Percentiles rank a stretch among this genome's conserved stretches.
phyloP scores from a whole-genome alignment of 2,888 invertebrate genomes.

The Diachrysia chrysitis region DNA sequence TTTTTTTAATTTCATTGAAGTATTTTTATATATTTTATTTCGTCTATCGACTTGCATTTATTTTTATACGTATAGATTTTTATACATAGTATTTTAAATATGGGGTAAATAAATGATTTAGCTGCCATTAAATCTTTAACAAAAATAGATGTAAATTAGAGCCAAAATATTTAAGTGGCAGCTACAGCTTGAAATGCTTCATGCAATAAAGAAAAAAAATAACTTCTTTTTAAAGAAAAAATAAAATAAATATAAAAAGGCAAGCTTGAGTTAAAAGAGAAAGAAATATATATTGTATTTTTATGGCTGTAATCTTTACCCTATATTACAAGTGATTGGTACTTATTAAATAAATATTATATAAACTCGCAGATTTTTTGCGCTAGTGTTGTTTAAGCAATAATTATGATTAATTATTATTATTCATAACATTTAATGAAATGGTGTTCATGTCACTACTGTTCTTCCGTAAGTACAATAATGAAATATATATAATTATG shows the following conservation, averaged over 20 bases:
- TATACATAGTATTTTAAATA: slow-evolving; percentile 23
- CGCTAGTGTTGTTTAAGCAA: slow-evolving; percentile 35
- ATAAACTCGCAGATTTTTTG: slow-evolving; percentile 11
- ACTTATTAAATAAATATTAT: slow-evolving; percentile 44
- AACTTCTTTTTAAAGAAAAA: no score
- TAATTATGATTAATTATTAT: slow-evolving; percentile 13
- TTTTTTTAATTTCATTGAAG: slow-evolving; percentile 16
- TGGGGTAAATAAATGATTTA: slow-evolving; percentile 12
- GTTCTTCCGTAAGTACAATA: slow-evolving; percentile 55
- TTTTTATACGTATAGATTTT: slow-evolving; percentile 24
- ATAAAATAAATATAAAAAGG: no score
- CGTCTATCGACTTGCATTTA: slow-evolving; percentile 45
- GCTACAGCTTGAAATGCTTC: background rate
- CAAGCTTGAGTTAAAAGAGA: background rate
- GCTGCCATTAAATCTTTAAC: background rate
- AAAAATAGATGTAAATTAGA: background rate
- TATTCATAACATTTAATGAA: slow-evolving; percentile 34
- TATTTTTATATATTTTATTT: slow-evolving; percentile 31
- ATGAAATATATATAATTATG: slow-evolving; percentile 37
- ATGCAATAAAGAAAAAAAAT: background rate
- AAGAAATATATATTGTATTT: background rate
- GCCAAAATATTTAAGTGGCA: background rate
- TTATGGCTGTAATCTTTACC: slow-evolving; percentile 15
- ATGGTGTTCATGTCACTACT: slow-evolving; percentile 39
- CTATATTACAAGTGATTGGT: slow-evolving; percentile 39